These are phyloP conservation scores for Diceros bicornis DNA, from an alignment of 2,797 vertebrate genomes.

Conservation along the genomic window DNA sequence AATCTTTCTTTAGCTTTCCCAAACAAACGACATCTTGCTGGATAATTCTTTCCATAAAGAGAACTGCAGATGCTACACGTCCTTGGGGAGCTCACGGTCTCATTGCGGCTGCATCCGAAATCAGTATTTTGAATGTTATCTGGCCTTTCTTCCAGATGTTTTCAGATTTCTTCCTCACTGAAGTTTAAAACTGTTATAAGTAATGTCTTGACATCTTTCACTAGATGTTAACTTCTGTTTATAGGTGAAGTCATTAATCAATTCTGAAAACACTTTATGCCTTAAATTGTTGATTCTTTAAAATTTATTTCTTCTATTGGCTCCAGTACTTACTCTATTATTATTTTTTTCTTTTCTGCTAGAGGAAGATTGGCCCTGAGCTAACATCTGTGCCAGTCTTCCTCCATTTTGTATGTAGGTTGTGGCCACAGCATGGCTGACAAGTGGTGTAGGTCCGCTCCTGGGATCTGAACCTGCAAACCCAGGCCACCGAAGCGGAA, in stretches of 20 bases:
- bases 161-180: slow-evolving; percentile 50
- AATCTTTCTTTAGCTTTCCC: slow-evolving; percentile 59
- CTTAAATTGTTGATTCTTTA: slow-evolving; percentile 40
- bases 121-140: slow-evolving; percentile 45
- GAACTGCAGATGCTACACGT: slow-evolving; percentile 64
- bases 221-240: not conserved
- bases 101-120: slow-evolving; percentile 34
- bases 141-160: slow-evolving; percentile 65
- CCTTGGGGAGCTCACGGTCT: slow-evolving; percentile 55
- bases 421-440: no score
- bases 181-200: slow-evolving; percentile 49
- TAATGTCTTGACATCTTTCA: slow-evolving; percentile 8
- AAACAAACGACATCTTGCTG: slow-evolving; percentile 66
- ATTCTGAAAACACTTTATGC: not conserved
- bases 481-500: no score
- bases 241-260: not conserved
- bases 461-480: no score
- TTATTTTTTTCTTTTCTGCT: slow-evolving; percentile 46
- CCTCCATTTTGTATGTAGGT: no score
- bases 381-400: no score
- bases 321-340: not conserved
- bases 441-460: no score
- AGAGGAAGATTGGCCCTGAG: no score
- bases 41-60: slow-evolving; percentile 64
- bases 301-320: slow-evolving; percentile 42